phyloP scores from a whole-genome alignment of 2,888 invertebrate species.

The Chalcosyrphus nemorum region DNA sequence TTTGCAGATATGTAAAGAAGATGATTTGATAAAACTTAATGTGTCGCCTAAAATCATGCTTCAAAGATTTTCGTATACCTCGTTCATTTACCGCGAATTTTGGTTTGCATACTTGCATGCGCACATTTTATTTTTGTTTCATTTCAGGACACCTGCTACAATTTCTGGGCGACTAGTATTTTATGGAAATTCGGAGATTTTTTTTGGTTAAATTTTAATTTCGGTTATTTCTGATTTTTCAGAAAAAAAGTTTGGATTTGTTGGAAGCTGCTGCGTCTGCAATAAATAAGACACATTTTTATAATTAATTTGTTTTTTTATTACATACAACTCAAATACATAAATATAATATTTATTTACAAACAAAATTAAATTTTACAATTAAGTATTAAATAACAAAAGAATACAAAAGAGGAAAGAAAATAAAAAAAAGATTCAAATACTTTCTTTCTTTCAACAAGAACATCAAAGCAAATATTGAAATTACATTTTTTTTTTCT shows the following conservation, averaged over 20 bases:
- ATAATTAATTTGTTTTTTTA: slow-evolving; percentile 36
- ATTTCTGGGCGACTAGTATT: slow-evolving; percentile 5
- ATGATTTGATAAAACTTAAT: too few species aligned
- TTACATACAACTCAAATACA: slow-evolving; percentile 45
- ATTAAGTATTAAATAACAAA: slow-evolving; percentile 29
- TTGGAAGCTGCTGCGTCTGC: too few species aligned
- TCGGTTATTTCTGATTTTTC: too few species aligned
- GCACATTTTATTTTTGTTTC: neutral
- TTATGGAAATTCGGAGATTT: neutral
- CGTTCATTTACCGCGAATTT: neutral
- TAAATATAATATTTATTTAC: slow-evolving; percentile 48
- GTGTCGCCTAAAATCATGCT: neutral
- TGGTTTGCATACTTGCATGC: neutral
- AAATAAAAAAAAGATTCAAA: slow-evolving; percentile 25
- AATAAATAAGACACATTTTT: neutral
- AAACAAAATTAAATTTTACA: slow-evolving; percentile 13
- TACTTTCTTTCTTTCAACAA: slow-evolving; percentile 10
- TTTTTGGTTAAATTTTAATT: neutral
- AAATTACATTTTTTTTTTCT: neutral
- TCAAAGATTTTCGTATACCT: neutral
- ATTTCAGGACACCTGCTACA: neutral
- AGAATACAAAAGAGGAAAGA: slow-evolving; percentile 16
- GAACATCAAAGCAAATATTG: slow-evolving; percentile 12
- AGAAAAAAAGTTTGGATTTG: too few species aligned
- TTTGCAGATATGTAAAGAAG: too few species aligned